These are phyloP conservation scores for Lysandra coridon DNA, from an alignment of 2,888 invertebrate species.

Conservation along the genomic window DNA sequence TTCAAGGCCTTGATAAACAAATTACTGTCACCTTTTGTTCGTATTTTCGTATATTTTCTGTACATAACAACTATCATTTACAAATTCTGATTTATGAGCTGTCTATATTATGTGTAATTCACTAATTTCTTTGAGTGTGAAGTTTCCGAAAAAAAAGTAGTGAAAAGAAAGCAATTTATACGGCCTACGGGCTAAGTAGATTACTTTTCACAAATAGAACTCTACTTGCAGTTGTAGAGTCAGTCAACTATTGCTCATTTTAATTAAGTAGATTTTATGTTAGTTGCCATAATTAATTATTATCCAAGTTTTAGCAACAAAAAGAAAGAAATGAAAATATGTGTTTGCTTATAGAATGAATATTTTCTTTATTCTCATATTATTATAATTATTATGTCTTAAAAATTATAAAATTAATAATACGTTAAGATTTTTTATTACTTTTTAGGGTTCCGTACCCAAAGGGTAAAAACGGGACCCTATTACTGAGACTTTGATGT, in stretches of 20 bases:
- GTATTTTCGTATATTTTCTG: background rate
- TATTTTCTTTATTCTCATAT: no score
- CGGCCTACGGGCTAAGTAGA: background rate
- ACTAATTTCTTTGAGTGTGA: background rate
- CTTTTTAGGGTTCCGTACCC: no score
- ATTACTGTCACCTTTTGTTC: background rate
- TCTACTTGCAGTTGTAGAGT: background rate
- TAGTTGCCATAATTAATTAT: no score
- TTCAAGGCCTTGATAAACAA: slow-evolving; percentile 1
- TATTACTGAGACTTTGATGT: no score
- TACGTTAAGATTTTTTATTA: no score
- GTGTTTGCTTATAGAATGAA: no score
- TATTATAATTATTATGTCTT: no score
- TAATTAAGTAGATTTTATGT: background rate
- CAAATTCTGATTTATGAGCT: background rate
- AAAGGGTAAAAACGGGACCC: no score
- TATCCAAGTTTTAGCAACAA: no score
- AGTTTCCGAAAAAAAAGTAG: background rate
- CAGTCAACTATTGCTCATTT: background rate
- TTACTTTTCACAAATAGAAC: background rate
- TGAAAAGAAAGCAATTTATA: background rate
- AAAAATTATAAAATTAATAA: no score
- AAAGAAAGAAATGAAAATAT: no score
- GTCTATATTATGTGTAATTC: background rate
- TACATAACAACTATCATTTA: background rate